Evolutionary conservation across 2,113 vertebrate genomes (phyloP), one percentile per base, ranked within the genome.

Genomic region (Macroglossus sobrinus): DNA sequence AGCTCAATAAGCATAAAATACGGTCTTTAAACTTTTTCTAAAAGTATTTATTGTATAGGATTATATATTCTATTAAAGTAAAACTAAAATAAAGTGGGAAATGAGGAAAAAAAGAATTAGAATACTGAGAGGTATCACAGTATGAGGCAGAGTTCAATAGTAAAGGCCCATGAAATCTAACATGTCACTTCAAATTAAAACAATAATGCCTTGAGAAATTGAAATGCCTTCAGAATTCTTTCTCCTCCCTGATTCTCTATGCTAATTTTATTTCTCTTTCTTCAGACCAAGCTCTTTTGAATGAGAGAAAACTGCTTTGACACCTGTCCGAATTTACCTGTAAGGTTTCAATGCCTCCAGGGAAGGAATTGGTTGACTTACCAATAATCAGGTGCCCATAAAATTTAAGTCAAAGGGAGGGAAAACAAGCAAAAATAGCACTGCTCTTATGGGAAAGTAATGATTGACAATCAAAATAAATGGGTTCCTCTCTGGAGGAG

Each of bases 21-120:
- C 19, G 66, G 30, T 61, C 5, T 16, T 74, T 75, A 59, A 47
- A 21, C 5, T 50, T 3, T 90, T 35, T 40, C 24, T 50, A 84
- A 76, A 79, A 57, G 33, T 50, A 4, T 16, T 35, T 50, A 4
- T 16, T 50, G 18, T 43, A 38, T 69, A 80, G 26, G 11, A 33
- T 3, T 28, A 68, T 74, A 79, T 84, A 61, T 81, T 91, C 24
- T 45, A 55, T 40, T 82, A 76, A 15, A 66, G 50, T 80, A 40
- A 93, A 88, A 85, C 1, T 78, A 66, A 93, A 80, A 76, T 81
- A 28, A 80, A 61, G 6, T 55, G 43, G 35, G 35, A 78, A 68
- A 68, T 33, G 2, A 26, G 45, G 4, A 43, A 55, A 64, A 12
- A 26, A 47, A 22, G 38, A 79, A 68, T 81, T 5, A 71, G 10